Evolutionary conservation across 1,140 invertebrate genomes (phyloP), one percentile per base, ranked within the genome.

Genomic region (Tenebrio molitor): DNA sequence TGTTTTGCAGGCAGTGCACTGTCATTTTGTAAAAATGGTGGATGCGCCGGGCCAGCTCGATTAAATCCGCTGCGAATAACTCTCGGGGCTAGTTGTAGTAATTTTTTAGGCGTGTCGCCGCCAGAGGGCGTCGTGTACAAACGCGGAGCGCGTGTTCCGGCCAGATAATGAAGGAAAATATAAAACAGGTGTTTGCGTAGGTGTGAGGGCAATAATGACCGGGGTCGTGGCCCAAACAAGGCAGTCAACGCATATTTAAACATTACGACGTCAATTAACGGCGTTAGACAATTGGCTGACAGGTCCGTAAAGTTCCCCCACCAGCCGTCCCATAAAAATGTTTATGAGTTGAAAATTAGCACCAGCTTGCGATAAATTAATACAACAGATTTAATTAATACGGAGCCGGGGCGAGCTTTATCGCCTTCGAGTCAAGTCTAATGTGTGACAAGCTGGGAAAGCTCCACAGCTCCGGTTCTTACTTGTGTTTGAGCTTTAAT

Each of bases 361-460:
- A 66, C 70, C 69, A 58, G 65, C 68, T 70, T 62, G 70, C 68
- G 23, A 76, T 77, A 77, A 77, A 77, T 77, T 77, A 74, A 76
- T 77, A 74, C 67, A 77, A 76, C 74, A 77, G 76, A 77, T 77
- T 77, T 77, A 77, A 77, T 77, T 77, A 77, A 77, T 77, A 69
- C 67, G 67, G 41, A 41, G 53, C 68, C 41, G 44, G 34, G 63
- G 15, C 23, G 16, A 36, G 42, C 44, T 72, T 72, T 75, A 72
- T 75, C 70, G 70, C 50, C 41, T 64, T 23, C 25, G 67, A 68
- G 14, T 29, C 21, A 62, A 71, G 50, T 29, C 34, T 72, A 50
- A 75, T 72, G 44, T 75, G 66, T 74, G 69, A 74, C 39, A 58
- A 58, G 50, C 50, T 23, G 50, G 23, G 19, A 58, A 58, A 58